Evolutionary conservation across 2,888 invertebrate species (phyloP), one percentile per base, ranked within the genome.

Genomic region (Watsonalla cultraria): DNA sequence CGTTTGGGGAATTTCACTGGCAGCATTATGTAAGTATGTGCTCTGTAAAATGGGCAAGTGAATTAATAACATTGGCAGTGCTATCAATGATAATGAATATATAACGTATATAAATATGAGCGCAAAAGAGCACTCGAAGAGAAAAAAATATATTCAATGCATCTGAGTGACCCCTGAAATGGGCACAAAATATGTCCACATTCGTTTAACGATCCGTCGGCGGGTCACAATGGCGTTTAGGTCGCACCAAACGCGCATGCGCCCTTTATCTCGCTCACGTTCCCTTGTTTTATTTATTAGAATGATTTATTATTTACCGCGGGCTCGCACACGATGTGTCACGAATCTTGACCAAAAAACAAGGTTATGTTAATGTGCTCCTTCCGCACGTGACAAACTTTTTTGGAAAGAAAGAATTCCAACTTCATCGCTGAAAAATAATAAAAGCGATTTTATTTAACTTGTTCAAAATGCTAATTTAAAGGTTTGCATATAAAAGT

Each of bases 271-370:
- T 88, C 72, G 64, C 86, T 85, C 90, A 89, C 89, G 90, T 89
- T 84, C 82, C 85, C 84, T 84, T 89, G 86, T 88, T 90, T 88
- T 89, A 90, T 89, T 90, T 90, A 90, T 90, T 90, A 89, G 89
- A 88, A 86, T 86, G 86, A 90, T 90, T 90, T 90, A 89, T 90
- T 90, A 89, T 89, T 90, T 88, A 88, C 89, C 83, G 74, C 80
- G 75, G 72, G 87, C 88, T 80, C 90, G 80, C 90, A 89, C 90
- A 90, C 90, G 88, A 79, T 75, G 89, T 82, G 86, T 90, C 89
- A 89, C 90, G 90, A 90, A 86, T 82, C 75, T 82, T 82, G 80
- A 72, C 83, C 76, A 82, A 87, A 85, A 87, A 89, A 87, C 79
- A 66, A 75, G 84, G 80, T 78, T 86, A 89, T 88, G 88, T 78